Conservation (phyloP, 2,888 invertebrate genomes). For the Drosophila gaucha region DNA sequence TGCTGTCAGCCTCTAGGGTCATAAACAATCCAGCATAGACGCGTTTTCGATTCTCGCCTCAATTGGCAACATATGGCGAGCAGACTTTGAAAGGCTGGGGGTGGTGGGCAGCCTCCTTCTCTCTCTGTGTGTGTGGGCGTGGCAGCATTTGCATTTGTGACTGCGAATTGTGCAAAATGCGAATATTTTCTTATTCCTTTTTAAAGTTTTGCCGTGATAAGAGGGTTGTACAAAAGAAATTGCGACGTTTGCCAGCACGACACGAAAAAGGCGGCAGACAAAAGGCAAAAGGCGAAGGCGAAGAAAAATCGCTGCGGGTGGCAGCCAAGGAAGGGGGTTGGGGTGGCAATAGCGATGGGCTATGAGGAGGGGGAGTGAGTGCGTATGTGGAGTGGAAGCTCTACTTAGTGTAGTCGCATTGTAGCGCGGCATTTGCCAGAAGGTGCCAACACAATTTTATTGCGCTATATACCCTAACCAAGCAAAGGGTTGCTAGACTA, state of each 20-base stretch:
- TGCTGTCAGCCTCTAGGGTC: conserved; percentile 47
- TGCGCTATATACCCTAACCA: conserved; percentile 55
- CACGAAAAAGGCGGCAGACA: conserved; percentile 77
- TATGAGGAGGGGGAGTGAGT: not conserved
- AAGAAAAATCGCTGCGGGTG: conserved; percentile 73
- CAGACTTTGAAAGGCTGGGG: conserved; percentile 17
- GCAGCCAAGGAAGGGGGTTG: conserved; percentile 8
- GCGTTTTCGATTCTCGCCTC: conserved; percentile 78
- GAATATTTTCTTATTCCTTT: conserved; percentile 58
- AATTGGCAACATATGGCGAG: conserved; percentile 76
- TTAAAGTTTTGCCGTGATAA: conserved; percentile 71
- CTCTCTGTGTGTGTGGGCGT: conserved; percentile 7
- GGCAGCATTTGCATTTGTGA: conserved; percentile 74
- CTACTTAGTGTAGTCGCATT: conserved; percentile 75
- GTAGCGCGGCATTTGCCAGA: conserved; percentile 76
- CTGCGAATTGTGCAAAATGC: conserved; percentile 77
- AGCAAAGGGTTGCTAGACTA: conserved; percentile 6
- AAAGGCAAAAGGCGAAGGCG: conserved; percentile 55
- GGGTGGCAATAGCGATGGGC: not conserved
- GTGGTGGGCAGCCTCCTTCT: not conserved
- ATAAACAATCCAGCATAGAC: conserved; percentile 75
- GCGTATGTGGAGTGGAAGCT: conserved; percentile 29
- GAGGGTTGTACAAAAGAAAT: conserved; percentile 74
- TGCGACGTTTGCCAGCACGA: conserved; percentile 65
- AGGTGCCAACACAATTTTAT: conserved; percentile 78